Evolutionary conservation across 2,888 invertebrate species (phyloP), one percentile per base, ranked within the genome.

Genomic region (Habroteleia sp.): DNA sequence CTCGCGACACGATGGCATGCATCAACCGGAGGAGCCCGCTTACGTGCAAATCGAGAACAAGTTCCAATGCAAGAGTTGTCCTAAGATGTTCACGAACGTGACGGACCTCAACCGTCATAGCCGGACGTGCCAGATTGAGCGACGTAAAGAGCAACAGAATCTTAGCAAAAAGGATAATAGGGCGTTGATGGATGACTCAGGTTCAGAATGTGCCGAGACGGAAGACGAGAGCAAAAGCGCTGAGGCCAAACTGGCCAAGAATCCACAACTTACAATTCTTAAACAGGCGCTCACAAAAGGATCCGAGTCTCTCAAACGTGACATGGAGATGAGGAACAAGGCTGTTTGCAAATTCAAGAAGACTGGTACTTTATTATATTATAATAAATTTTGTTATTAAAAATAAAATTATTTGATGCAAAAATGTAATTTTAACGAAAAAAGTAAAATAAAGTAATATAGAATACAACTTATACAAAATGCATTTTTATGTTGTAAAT

Each of bases 231-330:
- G 81, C 16, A 87, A 84, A 65, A 87, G 82, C 56, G 90, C 90
- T 6, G 90, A 90, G 77, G 87, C 89, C n/a, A 90, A 89, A 77
- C 79, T 86, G 23, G 88, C 88, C 0, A 89, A 90, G 46, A 88
- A 88, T 82, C 88, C 88, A 1, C 88, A 88, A 33, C 77, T 88
- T 8, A 88, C 88, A 6, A 88, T 88, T 54, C 81, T 88, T 11
- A 88, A 88, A 50, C 88, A 88, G 54, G 88, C 88, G 1, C 77
- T 88, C 8, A 87, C 85, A 1, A 87, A 87, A 65, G 82, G 83
- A 1, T 82, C 78, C 3, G 83, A 85, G 1, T 81, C 76, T 17
- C 78, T 84, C 1, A 87, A 86, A 56, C 82, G 85, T 14, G 85
- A 83, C 79, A 87, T 80, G 54, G 85, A 81, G 20, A 86, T 80